These are phyloP conservation scores for Sebastes elongatus DNA, from an alignment of 2,797 vertebrate genomes.

Conservation along the genomic window DNA sequence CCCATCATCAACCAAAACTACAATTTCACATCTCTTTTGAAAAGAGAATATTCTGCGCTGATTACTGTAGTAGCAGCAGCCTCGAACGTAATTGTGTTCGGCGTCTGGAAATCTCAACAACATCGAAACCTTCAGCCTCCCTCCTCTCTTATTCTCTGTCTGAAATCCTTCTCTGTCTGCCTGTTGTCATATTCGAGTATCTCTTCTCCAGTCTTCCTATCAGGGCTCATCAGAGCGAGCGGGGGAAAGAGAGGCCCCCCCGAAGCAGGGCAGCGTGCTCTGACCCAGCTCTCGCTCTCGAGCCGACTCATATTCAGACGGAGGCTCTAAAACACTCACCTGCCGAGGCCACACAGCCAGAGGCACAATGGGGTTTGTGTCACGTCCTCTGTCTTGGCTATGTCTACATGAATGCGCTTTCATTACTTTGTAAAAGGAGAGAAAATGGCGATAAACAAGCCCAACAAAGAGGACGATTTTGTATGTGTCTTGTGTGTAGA, in stretches of 20 bases:
- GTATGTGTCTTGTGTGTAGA: slow-evolving; percentile 37
- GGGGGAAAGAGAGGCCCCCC: slow-evolving; percentile 24
- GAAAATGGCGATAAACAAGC: slow-evolving; percentile 41
- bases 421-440: slow-evolving; percentile 53
- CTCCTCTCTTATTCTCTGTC: slow-evolving; percentile 13
- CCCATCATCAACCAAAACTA: slow-evolving; percentile 44
- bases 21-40: slow-evolving; percentile 43
- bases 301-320: slow-evolving; percentile 60
- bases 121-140: slow-evolving; percentile 11
- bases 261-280: slow-evolving; percentile 56
- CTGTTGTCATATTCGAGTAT: slow-evolving; percentile 56
- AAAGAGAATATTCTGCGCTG: slow-evolving; percentile 43
- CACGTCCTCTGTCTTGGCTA: slow-evolving; percentile 49
- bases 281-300: slow-evolving; percentile 58
- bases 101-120: slow-evolving; percentile 32
- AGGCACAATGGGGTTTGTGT: slow-evolving; percentile 59
- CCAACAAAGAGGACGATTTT: slow-evolving; percentile 41
- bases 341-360: slow-evolving; percentile 44
- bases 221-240: slow-evolving; percentile 51
- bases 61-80: slow-evolving; percentile 27
- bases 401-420: slow-evolving; percentile 64
- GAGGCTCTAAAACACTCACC: slow-evolving; percentile 72
- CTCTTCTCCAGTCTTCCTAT: slow-evolving; percentile 51
- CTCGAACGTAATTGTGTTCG: slow-evolving; percentile 28
- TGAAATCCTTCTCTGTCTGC: slow-evolving; percentile 32